Evolutionary conservation across 2,888 invertebrate genomes (phyloP).

Genomic region (Apomyelois bistriatella): DNA sequence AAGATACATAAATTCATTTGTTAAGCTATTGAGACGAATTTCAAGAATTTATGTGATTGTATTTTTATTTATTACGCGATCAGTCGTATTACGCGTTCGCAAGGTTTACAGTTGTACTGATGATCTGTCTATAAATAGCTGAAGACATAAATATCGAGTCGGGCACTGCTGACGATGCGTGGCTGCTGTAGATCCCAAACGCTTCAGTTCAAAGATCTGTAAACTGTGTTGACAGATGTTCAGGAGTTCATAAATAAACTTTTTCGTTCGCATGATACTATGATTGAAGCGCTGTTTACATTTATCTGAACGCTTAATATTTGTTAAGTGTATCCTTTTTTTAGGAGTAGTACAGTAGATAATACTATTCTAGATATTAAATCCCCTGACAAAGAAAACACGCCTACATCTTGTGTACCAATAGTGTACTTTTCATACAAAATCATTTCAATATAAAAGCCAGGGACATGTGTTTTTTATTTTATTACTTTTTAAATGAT

Average conservation of each 20-base stretch:
- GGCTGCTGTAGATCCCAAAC: constrained; percentile 19
- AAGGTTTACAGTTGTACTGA: constrained; percentile 5
- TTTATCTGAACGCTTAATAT: constrained; percentile 13
- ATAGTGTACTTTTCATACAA: too few species aligned
- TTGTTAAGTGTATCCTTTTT: background rate
- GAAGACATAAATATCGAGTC: constrained; percentile 12
- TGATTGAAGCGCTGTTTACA: constrained; percentile 39
- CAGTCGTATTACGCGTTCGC: constrained; percentile 2
- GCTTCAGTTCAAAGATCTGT: constrained; percentile 26
- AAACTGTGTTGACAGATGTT: constrained; percentile 40
- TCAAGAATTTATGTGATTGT: background rate
- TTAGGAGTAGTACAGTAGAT: too few species aligned
- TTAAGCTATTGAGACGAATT: background rate
- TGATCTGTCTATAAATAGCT: constrained; percentile 10
- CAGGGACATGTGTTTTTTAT: too few species aligned
- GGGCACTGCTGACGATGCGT: constrained; percentile 12
- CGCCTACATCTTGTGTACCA: too few species aligned
- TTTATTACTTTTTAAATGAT: too few species aligned
- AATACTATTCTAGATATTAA: too few species aligned
- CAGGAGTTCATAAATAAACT: constrained; percentile 32
- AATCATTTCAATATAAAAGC: too few species aligned
- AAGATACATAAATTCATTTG: too few species aligned
- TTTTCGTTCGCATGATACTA: constrained; percentile 20
- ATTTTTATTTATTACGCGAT: constrained; percentile 3
- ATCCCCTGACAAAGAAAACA: too few species aligned